Evolutionary conservation across 2,888 invertebrate genomes (phyloP).

Genomic region (Rhagophthalmus giganteus): DNA sequence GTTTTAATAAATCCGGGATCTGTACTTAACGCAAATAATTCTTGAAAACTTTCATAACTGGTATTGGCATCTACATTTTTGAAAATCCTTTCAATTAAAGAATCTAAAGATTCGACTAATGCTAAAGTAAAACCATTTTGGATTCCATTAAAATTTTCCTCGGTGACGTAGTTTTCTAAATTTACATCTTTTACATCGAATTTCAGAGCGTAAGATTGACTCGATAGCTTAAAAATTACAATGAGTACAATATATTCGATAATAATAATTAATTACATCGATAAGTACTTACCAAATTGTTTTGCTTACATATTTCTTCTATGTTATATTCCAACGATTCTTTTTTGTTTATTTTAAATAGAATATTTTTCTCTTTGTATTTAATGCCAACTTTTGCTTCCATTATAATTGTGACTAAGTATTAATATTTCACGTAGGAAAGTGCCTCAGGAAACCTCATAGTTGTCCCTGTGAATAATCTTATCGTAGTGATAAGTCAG

Average conservation of each 20-base stretch:
- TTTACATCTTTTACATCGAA: constrained; percentile 36
- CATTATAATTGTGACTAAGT: constrained; percentile 18
- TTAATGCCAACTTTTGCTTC: constrained; percentile 34
- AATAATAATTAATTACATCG: too few species aligned
- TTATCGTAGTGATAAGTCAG: constrained; percentile 22
- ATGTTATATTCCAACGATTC: constrained; percentile 32
- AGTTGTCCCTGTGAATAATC: constrained; percentile 20
- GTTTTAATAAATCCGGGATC: constrained; percentile 49
- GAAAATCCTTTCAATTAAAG: constrained; percentile 43
- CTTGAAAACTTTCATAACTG: constrained; percentile 35
- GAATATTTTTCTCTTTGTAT: constrained; percentile 26
- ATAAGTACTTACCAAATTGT: constrained; percentile 29
- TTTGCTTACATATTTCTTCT: constrained; percentile 29
- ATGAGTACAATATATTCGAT: not conserved
- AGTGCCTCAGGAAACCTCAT: constrained; percentile 19
- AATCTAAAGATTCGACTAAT: constrained; percentile 45
- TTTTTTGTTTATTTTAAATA: constrained; percentile 32
- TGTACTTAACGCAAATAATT: constrained; percentile 41
- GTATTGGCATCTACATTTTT: constrained; percentile 9
- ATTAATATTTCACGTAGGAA: constrained; percentile 6
- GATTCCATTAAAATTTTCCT: constrained; percentile 44
- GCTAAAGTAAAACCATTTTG: constrained; percentile 48
- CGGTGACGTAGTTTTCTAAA: constrained; percentile 41
- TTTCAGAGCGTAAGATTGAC: constrained; percentile 44
- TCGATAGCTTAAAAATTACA: constrained; percentile 13